Conservation (phyloP, 2,888 invertebrate species). For the Ochlodes sylvanus region DNA sequence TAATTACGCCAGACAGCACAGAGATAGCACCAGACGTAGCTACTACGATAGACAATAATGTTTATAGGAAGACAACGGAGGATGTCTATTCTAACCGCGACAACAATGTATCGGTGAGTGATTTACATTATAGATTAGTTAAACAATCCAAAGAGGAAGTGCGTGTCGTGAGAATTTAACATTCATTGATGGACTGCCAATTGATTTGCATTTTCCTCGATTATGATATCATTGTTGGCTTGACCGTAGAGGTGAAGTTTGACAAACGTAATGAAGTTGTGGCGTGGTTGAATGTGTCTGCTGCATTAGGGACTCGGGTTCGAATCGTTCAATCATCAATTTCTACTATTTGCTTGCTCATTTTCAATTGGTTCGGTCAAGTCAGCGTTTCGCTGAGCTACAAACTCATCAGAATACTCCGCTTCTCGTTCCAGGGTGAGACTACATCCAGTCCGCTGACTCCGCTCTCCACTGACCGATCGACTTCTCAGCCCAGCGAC, state of each 20-base stretch:
- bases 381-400: too few relatives aligned
- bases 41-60: constrained; percentile 55
- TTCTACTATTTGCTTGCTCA: too few relatives aligned
- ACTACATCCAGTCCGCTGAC: constrained; percentile 43
- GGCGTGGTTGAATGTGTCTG: too few relatives aligned
- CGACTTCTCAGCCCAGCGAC: constrained; percentile 56
- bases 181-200: constrained; percentile 23
- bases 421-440: constrained; percentile 55
- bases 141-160: constrained; percentile 27
- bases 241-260: too few relatives aligned
- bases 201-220: constrained; percentile 41
- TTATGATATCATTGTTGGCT: not conserved
- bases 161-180: constrained; percentile 42
- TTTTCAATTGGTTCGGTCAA: too few relatives aligned
- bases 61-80: constrained; percentile 51
- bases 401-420: too few relatives aligned
- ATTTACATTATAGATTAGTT: constrained; percentile 22
- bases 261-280: too few relatives aligned
- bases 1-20: constrained; percentile 25
- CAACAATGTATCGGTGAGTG: constrained; percentile 45
- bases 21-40: constrained; percentile 24
- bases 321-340: too few relatives aligned
- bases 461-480: constrained; percentile 37
- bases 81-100: constrained; percentile 49
- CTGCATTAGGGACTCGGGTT: too few relatives aligned